Base-by-base conservation (phyloP, 2,888 invertebrate genomes). In the Notocelia uddmanniana region DNA sequence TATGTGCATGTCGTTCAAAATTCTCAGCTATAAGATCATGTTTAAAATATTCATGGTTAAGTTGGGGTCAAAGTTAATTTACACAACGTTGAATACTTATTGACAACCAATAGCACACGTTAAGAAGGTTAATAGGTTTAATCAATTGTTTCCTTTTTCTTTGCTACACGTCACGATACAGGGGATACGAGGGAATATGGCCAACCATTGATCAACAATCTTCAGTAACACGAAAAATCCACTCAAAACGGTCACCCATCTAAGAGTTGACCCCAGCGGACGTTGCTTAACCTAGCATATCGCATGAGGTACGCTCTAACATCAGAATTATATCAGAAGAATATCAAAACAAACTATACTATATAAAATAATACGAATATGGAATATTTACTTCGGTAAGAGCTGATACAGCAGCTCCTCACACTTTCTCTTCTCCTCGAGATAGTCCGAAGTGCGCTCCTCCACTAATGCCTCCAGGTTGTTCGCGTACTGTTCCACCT, bases 401-500 rank as follows among this genome's bases (percentile, higher is more conserved):
- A 99, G 95, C 89, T 99, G 98, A 88, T 99, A 99, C 0, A 99
- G 95, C 8, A 99, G 94, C 82, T 99, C 98, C 89, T 99, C 99
- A 80, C 99, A 99, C 93, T 98, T 99, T 81, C 98, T 96, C 92
- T 99, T 99, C 94, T 99, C 99, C 81, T 99, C 99, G 76, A 99
- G 94, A 85, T 99, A 99, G 91, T 99, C 99, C 2, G 98, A 97
- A 0, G 99, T 99, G 74, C 99, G 94, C 87, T 99, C 99, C 81
- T 99, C 98, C 1, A 99, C 99, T 70, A 99, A 91, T 3, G 97
- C 96, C 90, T 99, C 99, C 84, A 99, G 94, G 88, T 99, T 99
- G 89, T 99, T 99, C 21, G 99, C 99, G 86, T 99, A 99, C 86
- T 99, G 98, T 89, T 99, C 99, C 97, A 99, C 99, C 77, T 99